A percentile compares a stretch with the other conserved stretches of the same genome.
These are phyloP conservation scores for Umimayanthus kanabou DNA, from an alignment of 92 coral and sea anemone species.

Conservation along the genomic window DNA sequence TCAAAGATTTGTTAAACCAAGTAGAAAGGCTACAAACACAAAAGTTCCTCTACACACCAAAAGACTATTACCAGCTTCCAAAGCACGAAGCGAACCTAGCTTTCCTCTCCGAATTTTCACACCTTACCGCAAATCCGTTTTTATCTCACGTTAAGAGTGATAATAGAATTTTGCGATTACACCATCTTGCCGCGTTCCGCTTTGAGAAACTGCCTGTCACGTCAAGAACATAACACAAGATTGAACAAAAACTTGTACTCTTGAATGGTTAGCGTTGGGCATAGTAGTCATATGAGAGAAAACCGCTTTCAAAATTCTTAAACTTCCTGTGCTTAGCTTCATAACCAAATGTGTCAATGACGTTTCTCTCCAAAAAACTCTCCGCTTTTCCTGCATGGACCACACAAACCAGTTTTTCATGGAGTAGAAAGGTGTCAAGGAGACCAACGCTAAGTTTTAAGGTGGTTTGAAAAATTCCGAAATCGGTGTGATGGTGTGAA, in stretches of 20 bases:
- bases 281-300: background rate
- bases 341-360: background rate
- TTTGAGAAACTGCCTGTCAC: conserved; percentile 20
- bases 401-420: background rate
- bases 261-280: background rate
- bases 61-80: background rate
- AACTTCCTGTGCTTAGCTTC: background rate
- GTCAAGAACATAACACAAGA: background rate
- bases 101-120: conserved; percentile 8
- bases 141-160: conserved; percentile 39
- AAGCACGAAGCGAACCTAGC: background rate
- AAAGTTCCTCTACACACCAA: background rate
- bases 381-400: background rate
- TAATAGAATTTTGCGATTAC: conserved; percentile 42
- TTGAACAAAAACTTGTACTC: background rate
- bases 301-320: background rate
- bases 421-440: conserved; percentile 31
- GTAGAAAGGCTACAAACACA: background rate
- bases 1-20: background rate
- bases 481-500: conserved; percentile 4
- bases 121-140: conserved; percentile 41
- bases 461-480: conserved; percentile 33
- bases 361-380: background rate
- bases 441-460: conserved; percentile 47
- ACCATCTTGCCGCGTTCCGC: conserved; percentile 10